Evolutionary conservation across 2,888 invertebrate genomes (phyloP), one percentile per base, ranked within the genome.

Genomic region (Anoncus sp.): DNA sequence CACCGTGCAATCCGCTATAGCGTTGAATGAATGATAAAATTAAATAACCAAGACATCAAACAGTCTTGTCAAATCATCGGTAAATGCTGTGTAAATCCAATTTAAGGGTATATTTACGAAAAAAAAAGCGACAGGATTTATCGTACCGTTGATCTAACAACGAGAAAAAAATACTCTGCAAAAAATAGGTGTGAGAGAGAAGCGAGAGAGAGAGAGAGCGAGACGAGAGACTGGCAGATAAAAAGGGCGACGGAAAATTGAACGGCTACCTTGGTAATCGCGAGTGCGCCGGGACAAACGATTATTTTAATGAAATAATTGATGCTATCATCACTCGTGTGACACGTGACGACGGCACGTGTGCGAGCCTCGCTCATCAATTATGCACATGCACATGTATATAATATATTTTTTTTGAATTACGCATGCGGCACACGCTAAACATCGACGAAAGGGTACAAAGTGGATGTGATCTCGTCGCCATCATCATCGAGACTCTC

Each of bases 221-320:
- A 57, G 16, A 51, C n/a, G n/a, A n/a, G n/a, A n/a, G n/a, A n/a
- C n/a, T n/a, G n/a, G n/a, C n/a, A 45, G 27, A 24, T 18, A 63
- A 20, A 43, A 35, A 27, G 16, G 31, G 14, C 45, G 35, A 60
- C 51, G 47, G 43, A 69, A 67, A 75, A 80, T 77, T 74, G 71
- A 80, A 66, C 57, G 65, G 57, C 53, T 20, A 57, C 38, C 60
- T 53, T 38, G 53, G 55, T 77, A 77, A 72, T 63, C 72, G 53
- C 55, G 55, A 55, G 55, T 59, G 59, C 65, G 57, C 51, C 38
- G 27, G 62, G 22, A 49, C 47, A 53, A 43, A 62, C 71, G 60
- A 73, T 78, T 78, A 78, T 73, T 80, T 75, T 78, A 80, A 78
- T 78, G 55, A 72, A 80, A 80, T 80, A 75, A 78, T 78, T 70